Evolutionary conservation across 2,888 invertebrate genomes (phyloP).

Genomic region (Athripsodes cinereus): DNA sequence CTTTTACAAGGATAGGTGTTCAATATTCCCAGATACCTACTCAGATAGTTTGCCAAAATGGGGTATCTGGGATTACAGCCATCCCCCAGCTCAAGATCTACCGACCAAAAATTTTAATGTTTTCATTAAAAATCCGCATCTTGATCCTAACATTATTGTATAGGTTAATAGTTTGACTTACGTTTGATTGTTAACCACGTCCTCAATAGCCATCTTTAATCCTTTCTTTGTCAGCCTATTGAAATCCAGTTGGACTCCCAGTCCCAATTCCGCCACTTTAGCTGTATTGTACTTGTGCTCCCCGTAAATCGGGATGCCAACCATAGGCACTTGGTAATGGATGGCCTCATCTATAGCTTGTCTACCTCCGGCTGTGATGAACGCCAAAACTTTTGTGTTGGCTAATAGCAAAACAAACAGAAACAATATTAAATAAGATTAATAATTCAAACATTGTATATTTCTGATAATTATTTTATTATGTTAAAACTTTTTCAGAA

Average conservation of each 20-base stretch:
- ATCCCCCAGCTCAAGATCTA: too few relatives aligned
- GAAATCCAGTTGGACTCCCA: conserved; percentile 8
- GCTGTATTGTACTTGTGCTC: conserved; percentile 20
- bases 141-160: too few relatives aligned
- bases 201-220: conserved; percentile 7
- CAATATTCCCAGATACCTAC: too few relatives aligned
- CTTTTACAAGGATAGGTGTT: too few relatives aligned
- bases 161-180: too few relatives aligned
- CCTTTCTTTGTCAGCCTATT: conserved; percentile 10
- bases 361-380: conserved; percentile 23
- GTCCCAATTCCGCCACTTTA: conserved; percentile 8
- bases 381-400: conserved; percentile 21
- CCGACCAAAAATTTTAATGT: too few relatives aligned
- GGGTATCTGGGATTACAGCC: too few relatives aligned
- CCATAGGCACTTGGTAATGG: conserved; percentile 18
- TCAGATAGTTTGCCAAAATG: too few relatives aligned
- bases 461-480: neutral
- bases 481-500: neutral
- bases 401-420: too few relatives aligned
- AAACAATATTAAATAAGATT: too few relatives aligned
- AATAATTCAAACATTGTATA: neutral
- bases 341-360: conserved; percentile 26
- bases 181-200: conserved; percentile 10
- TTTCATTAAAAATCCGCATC: too few relatives aligned
- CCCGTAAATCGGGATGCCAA: conserved; percentile 22